A percentile compares a stretch with the other conserved stretches of the same genome.
Conservation (phyloP, 2,888 invertebrate species). For the Tetragnatha montana region DNA sequence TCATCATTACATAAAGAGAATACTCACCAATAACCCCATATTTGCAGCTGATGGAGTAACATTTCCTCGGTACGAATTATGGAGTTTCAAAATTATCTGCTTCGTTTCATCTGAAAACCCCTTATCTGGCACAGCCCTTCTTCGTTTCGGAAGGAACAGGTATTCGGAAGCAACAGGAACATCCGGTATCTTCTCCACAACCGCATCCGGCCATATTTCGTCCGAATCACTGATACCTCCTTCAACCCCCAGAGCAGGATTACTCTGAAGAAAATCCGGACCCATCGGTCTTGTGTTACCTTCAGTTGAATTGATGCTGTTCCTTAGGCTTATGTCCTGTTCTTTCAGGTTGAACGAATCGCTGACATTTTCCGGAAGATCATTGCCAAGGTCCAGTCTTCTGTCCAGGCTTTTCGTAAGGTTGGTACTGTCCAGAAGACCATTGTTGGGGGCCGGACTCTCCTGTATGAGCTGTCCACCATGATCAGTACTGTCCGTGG, state of each 20-base stretch:
- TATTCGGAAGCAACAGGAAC: not conserved
- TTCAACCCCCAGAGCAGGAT: no score
- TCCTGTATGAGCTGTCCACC: not conserved
- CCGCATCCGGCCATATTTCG: not conserved
- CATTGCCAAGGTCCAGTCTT: no score
- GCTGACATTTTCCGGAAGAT: not conserved
- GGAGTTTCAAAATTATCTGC: conserved; percentile 36
- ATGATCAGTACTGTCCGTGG: not conserved
- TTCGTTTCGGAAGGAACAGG: no score
- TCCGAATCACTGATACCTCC: not conserved
- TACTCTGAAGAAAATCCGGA: no score
- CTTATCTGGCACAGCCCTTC: conserved; percentile 2
- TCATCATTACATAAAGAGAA: no score
- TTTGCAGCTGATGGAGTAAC: conserved; percentile 53
- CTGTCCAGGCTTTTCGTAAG: no score
- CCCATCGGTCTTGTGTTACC: no score
- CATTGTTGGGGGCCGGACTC: not conserved
- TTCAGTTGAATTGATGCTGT: no score
- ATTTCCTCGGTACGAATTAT: conserved; percentile 56
- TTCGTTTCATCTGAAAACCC: conserved; percentile 17
- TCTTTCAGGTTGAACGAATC: not conserved
- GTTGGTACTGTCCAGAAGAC: not conserved
- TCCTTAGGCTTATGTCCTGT: no score
- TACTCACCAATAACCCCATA: conserved; percentile 54
- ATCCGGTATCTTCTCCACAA: not conserved